Percentiles rank a stretch among this genome's conserved stretches.
These are phyloP conservation scores for Cygnus olor DNA, from an alignment of 2,797 vertebrate genomes.

Conservation along the genomic window DNA sequence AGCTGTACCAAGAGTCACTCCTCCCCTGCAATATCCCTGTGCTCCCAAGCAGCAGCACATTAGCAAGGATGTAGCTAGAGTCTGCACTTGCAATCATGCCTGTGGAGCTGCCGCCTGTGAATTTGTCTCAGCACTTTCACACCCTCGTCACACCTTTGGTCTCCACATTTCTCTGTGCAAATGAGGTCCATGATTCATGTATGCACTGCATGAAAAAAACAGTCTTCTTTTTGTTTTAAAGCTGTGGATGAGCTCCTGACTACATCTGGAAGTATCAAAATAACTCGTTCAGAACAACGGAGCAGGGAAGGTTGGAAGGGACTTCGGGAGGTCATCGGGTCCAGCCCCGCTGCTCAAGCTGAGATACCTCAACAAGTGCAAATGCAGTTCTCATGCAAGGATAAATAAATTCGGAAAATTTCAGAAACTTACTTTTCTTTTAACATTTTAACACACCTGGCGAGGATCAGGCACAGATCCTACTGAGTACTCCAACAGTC, in stretches of 20 bases:
- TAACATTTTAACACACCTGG: not conserved
- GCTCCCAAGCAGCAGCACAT: not conserved
- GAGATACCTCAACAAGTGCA: not conserved
- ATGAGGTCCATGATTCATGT: not conserved
- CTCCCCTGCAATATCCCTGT: accelerated
- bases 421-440: not conserved
- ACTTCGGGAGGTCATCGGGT: not conserved
- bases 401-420: not conserved
- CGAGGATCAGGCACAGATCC: not conserved
- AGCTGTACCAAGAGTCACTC: not conserved
- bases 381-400: not conserved
- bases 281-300: not conserved
- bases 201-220: not conserved
- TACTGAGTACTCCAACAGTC: not conserved
- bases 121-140: not conserved
- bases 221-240: not conserved
- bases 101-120: not conserved
- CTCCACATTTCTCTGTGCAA: not conserved
- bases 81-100: accelerated
- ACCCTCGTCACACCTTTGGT: accelerated
- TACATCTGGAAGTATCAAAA: not conserved
- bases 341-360: not conserved
- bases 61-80: not conserved
- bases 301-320: not conserved
- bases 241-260: not conserved